These are phyloP conservation scores for Thyatira batis DNA, from an alignment of 2,888 invertebrate genomes.

Conservation along the genomic window DNA sequence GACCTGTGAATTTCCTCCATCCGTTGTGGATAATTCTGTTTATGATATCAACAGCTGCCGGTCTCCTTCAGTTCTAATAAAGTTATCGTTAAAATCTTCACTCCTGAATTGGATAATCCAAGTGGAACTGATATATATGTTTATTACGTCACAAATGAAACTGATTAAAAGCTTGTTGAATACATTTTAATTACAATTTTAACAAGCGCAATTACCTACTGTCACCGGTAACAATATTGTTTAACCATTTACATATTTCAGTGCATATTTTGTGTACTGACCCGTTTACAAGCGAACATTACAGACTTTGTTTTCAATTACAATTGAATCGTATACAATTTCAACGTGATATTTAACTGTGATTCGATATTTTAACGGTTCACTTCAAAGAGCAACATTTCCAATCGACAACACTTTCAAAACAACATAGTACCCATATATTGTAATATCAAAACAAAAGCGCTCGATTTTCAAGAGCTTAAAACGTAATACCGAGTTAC, in stretches of 20 bases:
- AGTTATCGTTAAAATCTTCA: not conserved
- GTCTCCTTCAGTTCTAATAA: constrained; percentile 39
- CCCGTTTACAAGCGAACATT: not conserved
- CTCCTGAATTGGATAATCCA: not conserved
- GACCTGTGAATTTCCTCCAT: constrained; percentile 46
- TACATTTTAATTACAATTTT: not conserved
- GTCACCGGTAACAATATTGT: not conserved
- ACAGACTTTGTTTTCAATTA: not conserved
- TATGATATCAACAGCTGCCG: constrained; percentile 47
- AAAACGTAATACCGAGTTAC: not conserved
- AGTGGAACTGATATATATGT: not conserved
- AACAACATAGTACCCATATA: too few species aligned
- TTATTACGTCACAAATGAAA: not conserved
- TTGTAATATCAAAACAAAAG: not conserved
- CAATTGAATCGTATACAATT: not conserved
- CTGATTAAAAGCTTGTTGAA: not conserved
- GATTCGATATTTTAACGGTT: not conserved
- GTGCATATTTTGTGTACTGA: not conserved
- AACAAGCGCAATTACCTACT: not conserved
- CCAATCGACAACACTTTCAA: not conserved
- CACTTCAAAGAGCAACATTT: not conserved
- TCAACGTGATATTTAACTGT: not conserved
- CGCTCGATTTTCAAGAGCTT: too few species aligned
- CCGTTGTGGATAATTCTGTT: constrained; percentile 42
- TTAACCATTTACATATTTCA: not conserved